Evolutionary conservation across 2,113 vertebrate species (phyloP), one percentile per base, ranked within the genome.

Genomic region (Erinaceus europaeus): DNA sequence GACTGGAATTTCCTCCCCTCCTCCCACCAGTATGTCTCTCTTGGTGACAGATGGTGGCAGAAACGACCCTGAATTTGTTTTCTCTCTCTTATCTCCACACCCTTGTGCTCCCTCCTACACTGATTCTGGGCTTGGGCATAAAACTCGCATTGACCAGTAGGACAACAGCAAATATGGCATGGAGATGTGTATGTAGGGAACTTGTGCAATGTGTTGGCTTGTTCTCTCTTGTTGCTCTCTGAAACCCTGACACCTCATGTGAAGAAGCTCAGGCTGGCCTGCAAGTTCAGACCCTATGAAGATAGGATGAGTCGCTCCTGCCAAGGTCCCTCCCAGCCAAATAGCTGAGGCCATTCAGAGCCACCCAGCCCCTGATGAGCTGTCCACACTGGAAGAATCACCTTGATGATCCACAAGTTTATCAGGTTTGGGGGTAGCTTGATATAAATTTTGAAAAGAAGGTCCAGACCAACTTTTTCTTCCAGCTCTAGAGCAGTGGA

Each of bases 371-470:
- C 4, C 23, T 5, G 18, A 7, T 46, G 48, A 82, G 59, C 57
- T 38, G 4, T 52, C 25, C 14, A 20, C 52, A 72, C 25, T 9
- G 25, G 59, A 64, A 78, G 13, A 57, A 44, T 2, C 25, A 53
- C 36, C 23, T 34, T 52, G 20, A 18, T 20, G 48, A 64, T 5
- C 18, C 72, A 25, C 10, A n/a, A 61, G 74, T 59, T 36, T 53
- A 67, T 75, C 74, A 61, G n/a, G 48, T 73, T 89, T 50, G 34
- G 27, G 34, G 14, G 34, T 78, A 52, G 29, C 52, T 20, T 25
- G 27, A 61, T 73, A 89, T 29, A 27, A 17, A 55, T 50, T 55
- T 67, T 48, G 9, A 53, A 75, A n/a, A 78, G 48, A 76, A 64
- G 55, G 59, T 18, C 32, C 9, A n/a, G 21, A 7, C 9, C 12